Percentiles rank a stretch among this genome's conserved stretches.
Evolutionary conservation across 2,888 invertebrate species (phyloP).

Genomic region (Calameuta pallipes): DNA sequence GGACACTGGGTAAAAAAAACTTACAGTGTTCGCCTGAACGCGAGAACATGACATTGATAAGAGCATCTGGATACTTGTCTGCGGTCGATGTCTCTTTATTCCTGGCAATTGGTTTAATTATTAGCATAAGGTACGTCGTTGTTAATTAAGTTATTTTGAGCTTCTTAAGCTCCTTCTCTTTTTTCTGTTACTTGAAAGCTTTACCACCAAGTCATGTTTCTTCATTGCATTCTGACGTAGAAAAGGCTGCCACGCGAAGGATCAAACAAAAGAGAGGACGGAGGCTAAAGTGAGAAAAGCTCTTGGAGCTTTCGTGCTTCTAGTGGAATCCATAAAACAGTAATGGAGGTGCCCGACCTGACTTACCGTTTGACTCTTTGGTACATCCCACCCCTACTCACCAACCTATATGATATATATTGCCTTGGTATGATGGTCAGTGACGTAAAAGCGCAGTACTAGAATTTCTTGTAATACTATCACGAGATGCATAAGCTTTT

Average conservation of each 20-base stretch:
- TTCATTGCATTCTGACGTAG: not conserved
- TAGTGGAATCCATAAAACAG: slow-evolving; percentile 2
- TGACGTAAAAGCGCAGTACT: not conserved
- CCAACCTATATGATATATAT: not conserved
- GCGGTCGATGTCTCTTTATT: not conserved
- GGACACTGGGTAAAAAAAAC: no score
- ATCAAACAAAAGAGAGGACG: not conserved
- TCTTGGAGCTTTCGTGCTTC: not conserved
- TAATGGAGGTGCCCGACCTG: not conserved
- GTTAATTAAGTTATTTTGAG: not conserved
- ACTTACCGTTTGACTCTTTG: not conserved
- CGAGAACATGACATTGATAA: not conserved
- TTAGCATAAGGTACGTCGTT: not conserved
- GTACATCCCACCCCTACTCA: not conserved
- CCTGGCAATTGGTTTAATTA: not conserved
- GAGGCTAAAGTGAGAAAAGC: not conserved
- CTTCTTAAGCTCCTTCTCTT: not conserved
- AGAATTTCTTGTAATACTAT: not conserved
- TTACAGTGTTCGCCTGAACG: not conserved
- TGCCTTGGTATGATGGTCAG: not conserved
- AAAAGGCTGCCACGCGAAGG: not conserved
- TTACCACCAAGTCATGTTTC: not conserved
- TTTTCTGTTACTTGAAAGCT: not conserved
- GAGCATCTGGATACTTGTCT: not conserved
- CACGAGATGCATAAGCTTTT: not conserved